Evolutionary conservation across 1,140 invertebrate species (phyloP), one percentile per base, ranked within the genome.

Genomic region (Lucilia sericata): DNA sequence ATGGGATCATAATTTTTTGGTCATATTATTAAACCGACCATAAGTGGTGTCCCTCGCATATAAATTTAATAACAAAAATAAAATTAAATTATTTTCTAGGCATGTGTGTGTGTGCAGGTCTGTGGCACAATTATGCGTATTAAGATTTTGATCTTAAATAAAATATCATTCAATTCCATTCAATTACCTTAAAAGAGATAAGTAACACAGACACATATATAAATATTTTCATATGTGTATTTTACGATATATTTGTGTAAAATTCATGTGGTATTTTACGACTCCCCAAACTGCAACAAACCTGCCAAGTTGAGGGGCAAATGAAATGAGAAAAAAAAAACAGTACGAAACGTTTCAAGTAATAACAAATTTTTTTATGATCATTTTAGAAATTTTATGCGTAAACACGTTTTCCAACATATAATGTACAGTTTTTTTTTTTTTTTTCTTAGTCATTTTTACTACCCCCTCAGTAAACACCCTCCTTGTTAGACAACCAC

Each of bases 331-430:
- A 19, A 36, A 42, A 42, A 42, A n/a, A n/a, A n/a, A n/a, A n/a
- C n/a, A 42, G 10, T 12, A 55, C 9, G 17, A 55, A 55, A 55
- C 17, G 17, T 55, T 55, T 30, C 14, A 34, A 74, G 34, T 14
- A 8, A 76, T n/a, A 76, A 76, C 74, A 76, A 76, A 76, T 76
- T 34, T 55, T 49, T 76, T 76, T 76, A 76, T 76, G 74, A 36
- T 30, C 74, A 76, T 76, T 76, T 55, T 76, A 76, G 34, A 42
- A 76, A 76, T 76, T 76, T 76, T 76, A 76, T 76, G 74, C 74
- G 74, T 76, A 42, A 76, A 76, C 74, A 76, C 74, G 74, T 76
- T 76, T 76, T 36, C 13, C 74, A 76, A 5, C 30, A 76, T 55
- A 42, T 42, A 76, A 76, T 76, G 74, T 8, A 55, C 17, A 1